These are phyloP conservation scores for Rutpela maculata DNA, from an alignment of 2,888 invertebrate genomes.

Conservation along the genomic window DNA sequence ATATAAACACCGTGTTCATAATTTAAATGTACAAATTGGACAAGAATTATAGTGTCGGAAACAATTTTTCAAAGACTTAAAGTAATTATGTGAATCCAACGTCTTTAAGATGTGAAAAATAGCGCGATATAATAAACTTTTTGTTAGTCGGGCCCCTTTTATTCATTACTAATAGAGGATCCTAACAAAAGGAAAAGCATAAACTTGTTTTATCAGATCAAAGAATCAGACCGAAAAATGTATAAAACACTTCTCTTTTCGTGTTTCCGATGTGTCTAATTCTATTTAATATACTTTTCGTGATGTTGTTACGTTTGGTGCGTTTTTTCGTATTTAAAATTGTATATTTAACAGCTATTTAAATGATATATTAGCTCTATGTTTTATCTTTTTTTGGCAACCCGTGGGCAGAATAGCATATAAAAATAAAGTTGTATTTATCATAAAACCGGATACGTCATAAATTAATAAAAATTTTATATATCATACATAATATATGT, in stretches of 20 bases:
- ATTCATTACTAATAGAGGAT: conserved; percentile 32
- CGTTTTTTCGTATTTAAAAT: conserved; percentile 11
- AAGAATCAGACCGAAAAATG: conserved; percentile 26
- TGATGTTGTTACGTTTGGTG: conserved; percentile 7
- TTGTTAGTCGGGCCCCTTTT: conserved; percentile 32
- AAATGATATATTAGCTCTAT: conserved; percentile 22
- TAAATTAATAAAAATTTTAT: conserved; percentile 2
- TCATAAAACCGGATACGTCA: conserved; percentile 1
- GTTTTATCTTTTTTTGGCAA: background rate
- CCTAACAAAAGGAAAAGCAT: conserved; percentile 31
- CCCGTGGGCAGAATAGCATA: conserved; percentile 1
- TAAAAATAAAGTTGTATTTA: background rate
- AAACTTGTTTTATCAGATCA: conserved; percentile 32
- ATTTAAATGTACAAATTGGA: conserved; percentile 32
- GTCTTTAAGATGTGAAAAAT: conserved; percentile 37
- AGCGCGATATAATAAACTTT: conserved; percentile 35
- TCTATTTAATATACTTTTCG: conserved; percentile 5
- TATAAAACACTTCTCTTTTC: conserved; percentile 18
- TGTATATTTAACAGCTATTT: conserved; percentile 26
- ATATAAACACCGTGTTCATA: conserved; percentile 17
- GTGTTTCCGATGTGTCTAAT: conserved; percentile 13
- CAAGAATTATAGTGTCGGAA: conserved; percentile 38
- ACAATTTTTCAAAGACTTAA: conserved; percentile 29
- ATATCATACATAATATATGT: background rate
- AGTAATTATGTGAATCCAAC: conserved; percentile 35